Evolutionary conservation across 1,140 invertebrate species (phyloP), one percentile per base, ranked within the genome.

Genomic region (Drosophila watanabei): DNA sequence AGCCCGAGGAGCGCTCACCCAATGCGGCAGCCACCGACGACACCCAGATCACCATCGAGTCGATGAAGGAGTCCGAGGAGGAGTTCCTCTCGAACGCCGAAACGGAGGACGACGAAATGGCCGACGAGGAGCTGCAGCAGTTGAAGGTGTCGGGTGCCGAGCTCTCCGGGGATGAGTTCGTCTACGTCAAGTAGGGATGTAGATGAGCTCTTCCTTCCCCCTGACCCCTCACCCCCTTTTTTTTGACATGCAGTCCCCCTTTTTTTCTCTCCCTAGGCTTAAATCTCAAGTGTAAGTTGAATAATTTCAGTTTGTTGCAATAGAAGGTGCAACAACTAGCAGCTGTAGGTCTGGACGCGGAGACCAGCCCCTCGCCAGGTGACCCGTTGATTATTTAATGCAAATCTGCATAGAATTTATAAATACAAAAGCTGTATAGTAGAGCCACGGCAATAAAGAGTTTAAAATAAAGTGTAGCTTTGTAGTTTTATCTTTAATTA

Each of bases 1-100:
- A 76, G 14, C 48, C 14, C 0, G 48, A 28, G 24, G 48, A 49
- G 48, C 63, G 24, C 4, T 46, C 45, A 5, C 57, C 49, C 10
- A 76, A 69, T n/a, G 57, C 51, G 11, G 69, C 75, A 16, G 61
- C 32, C 28, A 63, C 63, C 28, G 86, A 90, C 7, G 85, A 89
- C 20, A 70, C 81, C 1, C 85, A 89, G 61, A 85, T 89, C 32
- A 89, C 85, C 10, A 89, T 89, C 30, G 85, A 89, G 43, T 89
- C 85, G 10, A 56, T 82, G 45, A 90, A 82, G 46, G 85, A 90
- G 45, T 90, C 86, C 9, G 85, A 89, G 30, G 85, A 89, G 14
- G 85, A 89, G 30, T 85, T 63, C 32, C 82, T 80, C 35, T 69
- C 71, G 33, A 41, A 39, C 9, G 59, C 57, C 9, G 83, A 82